Evolutionary conservation across 2,113 vertebrate genomes (phyloP).

Genomic region (Triplophysa siluroides): DNA sequence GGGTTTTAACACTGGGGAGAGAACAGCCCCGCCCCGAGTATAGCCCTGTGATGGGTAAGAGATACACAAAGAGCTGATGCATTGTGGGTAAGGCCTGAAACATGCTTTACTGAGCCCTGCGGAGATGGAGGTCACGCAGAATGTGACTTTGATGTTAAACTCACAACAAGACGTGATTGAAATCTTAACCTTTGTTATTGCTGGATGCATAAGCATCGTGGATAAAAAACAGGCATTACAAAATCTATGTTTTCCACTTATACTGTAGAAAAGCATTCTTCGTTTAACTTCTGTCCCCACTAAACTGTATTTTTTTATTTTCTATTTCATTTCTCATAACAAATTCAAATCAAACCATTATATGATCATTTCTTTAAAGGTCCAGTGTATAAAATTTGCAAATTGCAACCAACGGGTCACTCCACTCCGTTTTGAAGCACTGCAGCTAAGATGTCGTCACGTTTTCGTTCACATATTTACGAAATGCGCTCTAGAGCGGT

Average conservation of each 20-base stretch:
- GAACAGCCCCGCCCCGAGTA: slow-evolving; percentile 62
- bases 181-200: slow-evolving; percentile 10
- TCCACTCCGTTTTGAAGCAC: too few relatives aligned
- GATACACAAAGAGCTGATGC: slow-evolving; percentile 56
- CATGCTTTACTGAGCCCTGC: slow-evolving; percentile 54
- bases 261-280: background rate
- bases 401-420: too few relatives aligned
- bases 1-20: slow-evolving; percentile 73
- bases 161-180: background rate
- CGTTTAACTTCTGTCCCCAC: too few relatives aligned
- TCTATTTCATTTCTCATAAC: too few relatives aligned
- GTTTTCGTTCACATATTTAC: too few relatives aligned
- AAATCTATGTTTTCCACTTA: background rate
- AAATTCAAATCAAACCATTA: too few relatives aligned
- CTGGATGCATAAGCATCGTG: background rate
- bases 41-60: slow-evolving; percentile 52
- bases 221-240: background rate
- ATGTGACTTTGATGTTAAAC: background rate
- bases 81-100: slow-evolving; percentile 56
- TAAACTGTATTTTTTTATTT: too few relatives aligned
- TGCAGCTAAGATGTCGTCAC: too few relatives aligned
- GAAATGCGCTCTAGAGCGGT: too few relatives aligned
- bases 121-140: slow-evolving; percentile 65
- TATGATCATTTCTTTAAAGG: too few relatives aligned
- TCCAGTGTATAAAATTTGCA: too few relatives aligned